phyloP scores from a whole-genome alignment of 2,113 vertebrate species.

The Laticauda colubrina region DNA sequence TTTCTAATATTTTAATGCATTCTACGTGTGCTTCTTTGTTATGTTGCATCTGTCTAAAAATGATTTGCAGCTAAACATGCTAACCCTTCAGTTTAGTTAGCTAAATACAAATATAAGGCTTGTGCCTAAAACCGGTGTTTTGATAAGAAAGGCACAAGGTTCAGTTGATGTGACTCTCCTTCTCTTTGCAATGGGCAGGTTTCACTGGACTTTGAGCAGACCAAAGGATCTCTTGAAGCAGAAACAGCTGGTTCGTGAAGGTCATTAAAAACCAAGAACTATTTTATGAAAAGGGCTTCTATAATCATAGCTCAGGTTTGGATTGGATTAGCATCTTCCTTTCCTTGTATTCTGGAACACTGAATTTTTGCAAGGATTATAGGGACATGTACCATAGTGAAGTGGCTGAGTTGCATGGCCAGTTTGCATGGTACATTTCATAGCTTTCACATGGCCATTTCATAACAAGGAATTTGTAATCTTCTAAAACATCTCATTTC shows the following conservation, averaged over 20 bases:
- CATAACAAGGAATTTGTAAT: too few relatives aligned
- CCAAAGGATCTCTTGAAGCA: background rate
- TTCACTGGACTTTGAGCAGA: background rate
- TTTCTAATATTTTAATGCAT: background rate
- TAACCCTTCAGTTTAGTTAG: background rate
- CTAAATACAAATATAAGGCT: background rate
- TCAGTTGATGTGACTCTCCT: background rate
- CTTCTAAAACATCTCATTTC: background rate
- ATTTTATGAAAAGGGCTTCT: background rate
- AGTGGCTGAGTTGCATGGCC: too few relatives aligned
- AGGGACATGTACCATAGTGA: too few relatives aligned
- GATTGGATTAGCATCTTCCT: background rate
- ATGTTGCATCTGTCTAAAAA: background rate
- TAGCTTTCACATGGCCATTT: background rate
- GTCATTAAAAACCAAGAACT: background rate
- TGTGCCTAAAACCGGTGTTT: background rate
- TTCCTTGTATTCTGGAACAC: background rate
- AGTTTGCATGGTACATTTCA: too few relatives aligned
- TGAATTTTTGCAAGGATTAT: background rate
- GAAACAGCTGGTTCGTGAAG: background rate
- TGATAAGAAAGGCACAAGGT: background rate
- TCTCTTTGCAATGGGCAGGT: background rate
- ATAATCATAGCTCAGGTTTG: background rate
- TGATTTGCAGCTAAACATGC: background rate
- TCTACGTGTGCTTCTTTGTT: background rate